These are phyloP conservation scores for Flexamia atlantica DNA, from an alignment of 2,888 invertebrate genomes.

Conservation along the genomic window DNA sequence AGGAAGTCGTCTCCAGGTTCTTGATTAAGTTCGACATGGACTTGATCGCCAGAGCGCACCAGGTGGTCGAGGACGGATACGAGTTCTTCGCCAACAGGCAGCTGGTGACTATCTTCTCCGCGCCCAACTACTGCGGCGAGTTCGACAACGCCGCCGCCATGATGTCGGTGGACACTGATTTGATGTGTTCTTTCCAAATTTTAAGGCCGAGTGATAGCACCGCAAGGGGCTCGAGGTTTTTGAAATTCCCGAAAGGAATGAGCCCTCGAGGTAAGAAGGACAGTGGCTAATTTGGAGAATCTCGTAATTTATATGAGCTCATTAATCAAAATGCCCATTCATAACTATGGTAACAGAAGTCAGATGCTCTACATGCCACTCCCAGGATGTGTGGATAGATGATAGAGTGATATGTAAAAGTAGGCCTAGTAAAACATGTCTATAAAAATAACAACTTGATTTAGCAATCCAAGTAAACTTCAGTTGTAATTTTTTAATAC, in stretches of 20 bases:
- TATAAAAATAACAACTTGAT: too few species aligned
- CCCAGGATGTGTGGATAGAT: too few species aligned
- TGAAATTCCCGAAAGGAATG: not conserved
- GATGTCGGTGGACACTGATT: slow-evolving; percentile 62
- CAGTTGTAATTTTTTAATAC: too few species aligned
- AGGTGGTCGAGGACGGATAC: slow-evolving; percentile 74
- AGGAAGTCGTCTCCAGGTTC: slow-evolving; percentile 81
- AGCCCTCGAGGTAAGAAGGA: not conserved
- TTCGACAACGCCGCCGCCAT: slow-evolving; percentile 65
- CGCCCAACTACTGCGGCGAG: slow-evolving; percentile 66
- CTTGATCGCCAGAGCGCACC: slow-evolving; percentile 82
- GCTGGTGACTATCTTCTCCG: slow-evolving; percentile 67
- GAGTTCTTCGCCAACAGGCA: slow-evolving; percentile 68
- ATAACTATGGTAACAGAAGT: too few species aligned
- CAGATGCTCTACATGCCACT: too few species aligned
- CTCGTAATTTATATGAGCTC: too few species aligned
- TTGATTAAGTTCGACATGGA: slow-evolving; percentile 81
- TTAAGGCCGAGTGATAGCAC: not conserved
- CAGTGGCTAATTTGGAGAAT: too few species aligned
- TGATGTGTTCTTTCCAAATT: slow-evolving; percentile 60
- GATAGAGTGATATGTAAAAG: too few species aligned
- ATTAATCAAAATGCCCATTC: too few species aligned
- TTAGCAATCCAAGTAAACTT: too few species aligned
- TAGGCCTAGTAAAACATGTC: too few species aligned
- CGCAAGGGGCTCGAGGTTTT: not conserved